Base-by-base conservation (phyloP, 2,888 invertebrate genomes). In the Petrolisthes cinctipes region DNA sequence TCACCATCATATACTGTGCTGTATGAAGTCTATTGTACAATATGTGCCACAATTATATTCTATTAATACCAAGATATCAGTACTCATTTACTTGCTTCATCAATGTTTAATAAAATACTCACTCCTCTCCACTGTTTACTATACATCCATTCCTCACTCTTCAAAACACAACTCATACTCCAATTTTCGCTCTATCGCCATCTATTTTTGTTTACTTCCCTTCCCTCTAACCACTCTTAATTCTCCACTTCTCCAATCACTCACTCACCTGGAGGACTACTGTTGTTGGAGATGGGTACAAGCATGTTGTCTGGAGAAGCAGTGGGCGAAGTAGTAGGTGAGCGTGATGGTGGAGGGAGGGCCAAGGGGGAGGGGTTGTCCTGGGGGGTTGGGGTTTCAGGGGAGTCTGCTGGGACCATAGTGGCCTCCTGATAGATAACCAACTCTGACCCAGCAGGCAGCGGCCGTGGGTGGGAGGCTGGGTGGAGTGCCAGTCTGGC, bases 391-490 rank as follows among this genome's bases (percentile, higher is more conserved):
- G 87, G 85, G n/a, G 78, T 85, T 75, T 84, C 73, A 17, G 85
- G 83, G 17, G 88, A 61, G 37, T 83, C 82, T 66, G 88, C 66
- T 14, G 68, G 68, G 53, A 57, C 86, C 68, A 80, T 82, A 75
- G 68, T 79, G 71, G 82, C 85, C 53, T 73, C 85, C 54, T 85
- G 86, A 54, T 89, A 89, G 14, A 87, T 81, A 20, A 89, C 89
- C 57, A 89, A 51, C 51, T 89, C 89, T 5, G 85, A 87, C n/a
- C 89, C 89, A 5, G 85, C 20, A 17, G 89, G 78, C 61, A 89
- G 85, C 9, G 89, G 85, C 5, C 75, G 85, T 7, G 82, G 80
- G 6, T 53, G 82, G 37, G 85, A 85, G 17, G 82, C 85, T 56
- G 61, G 76, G 37, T 57, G 76, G 4, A 89, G 85, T n/a, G 84